phyloP scores from a whole-genome alignment of 2,888 invertebrate genomes.

The Eupithecia subumbrata region DNA sequence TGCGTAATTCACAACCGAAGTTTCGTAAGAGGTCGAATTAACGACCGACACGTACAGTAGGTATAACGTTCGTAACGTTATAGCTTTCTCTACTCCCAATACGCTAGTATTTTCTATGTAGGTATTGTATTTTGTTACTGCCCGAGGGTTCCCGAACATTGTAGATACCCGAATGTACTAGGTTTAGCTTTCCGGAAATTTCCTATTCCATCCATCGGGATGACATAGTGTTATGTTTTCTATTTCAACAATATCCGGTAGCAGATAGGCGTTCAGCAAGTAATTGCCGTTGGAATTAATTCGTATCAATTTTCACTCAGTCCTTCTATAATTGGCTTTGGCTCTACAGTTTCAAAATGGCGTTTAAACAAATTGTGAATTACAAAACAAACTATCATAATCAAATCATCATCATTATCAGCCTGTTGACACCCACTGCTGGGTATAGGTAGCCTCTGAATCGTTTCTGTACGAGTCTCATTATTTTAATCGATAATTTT shows the following conservation, averaged over 20 bases:
- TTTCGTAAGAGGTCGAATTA: slow-evolving; percentile 55
- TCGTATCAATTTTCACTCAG: not conserved
- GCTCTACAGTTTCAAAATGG: not conserved
- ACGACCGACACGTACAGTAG: slow-evolving; percentile 43
- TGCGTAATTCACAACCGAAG: slow-evolving; percentile 49
- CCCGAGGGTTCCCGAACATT: not conserved
- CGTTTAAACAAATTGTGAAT: not conserved
- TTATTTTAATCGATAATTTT: not conserved
- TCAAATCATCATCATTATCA: not conserved
- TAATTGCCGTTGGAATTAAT: not conserved
- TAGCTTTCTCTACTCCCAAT: slow-evolving; percentile 50
- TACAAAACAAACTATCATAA: not conserved
- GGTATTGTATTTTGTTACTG: not conserved
- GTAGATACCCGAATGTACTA: not conserved
- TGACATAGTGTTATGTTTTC: not conserved
- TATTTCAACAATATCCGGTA: not conserved
- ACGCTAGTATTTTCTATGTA: not conserved
- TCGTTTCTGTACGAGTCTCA: too few relatives aligned
- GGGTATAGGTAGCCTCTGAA: not conserved
- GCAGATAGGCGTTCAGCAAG: not conserved
- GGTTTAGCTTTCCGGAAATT: not conserved
- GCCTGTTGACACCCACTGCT: not conserved
- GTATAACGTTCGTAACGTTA: slow-evolving; percentile 30
- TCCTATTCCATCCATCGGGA: not conserved
- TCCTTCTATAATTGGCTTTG: not conserved